Conservation (phyloP, 2,797 vertebrate genomes). For the Gadopsis marmoratus region DNA sequence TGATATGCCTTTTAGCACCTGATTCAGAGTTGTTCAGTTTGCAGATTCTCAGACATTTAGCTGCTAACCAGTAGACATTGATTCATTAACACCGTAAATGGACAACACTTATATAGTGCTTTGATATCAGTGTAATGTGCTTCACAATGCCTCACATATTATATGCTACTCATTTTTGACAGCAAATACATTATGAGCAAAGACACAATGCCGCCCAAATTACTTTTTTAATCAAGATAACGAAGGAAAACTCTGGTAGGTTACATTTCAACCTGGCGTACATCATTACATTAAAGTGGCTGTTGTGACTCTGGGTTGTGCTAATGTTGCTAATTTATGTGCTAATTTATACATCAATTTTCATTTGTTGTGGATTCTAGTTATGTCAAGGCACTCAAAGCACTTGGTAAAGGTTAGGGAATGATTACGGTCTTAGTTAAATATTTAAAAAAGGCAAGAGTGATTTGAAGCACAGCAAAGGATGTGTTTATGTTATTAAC, state of each 20-base stretch:
- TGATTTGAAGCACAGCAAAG: background rate
- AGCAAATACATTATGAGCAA: background rate
- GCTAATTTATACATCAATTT: too few relatives aligned
- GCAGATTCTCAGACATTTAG: background rate
- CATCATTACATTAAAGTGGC: background rate
- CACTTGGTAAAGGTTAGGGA: background rate
- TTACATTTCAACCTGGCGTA: background rate
- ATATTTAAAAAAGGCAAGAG: background rate
- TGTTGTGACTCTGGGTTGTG: background rate
- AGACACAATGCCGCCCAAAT: background rate
- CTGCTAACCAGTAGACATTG: background rate
- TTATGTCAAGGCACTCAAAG: background rate
- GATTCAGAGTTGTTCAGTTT: background rate
- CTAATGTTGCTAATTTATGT: too few relatives aligned
- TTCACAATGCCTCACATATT: background rate
- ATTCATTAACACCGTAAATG: background rate
- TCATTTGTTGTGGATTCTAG: background rate
- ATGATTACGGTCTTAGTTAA: too few relatives aligned
- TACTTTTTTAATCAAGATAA: background rate
- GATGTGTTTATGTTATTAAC: background rate
- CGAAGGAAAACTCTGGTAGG: background rate
- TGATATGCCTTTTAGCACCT: background rate
- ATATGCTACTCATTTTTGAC: background rate
- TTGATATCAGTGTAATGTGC: background rate
- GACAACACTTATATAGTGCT: background rate